Base-by-base conservation (phyloP, 2,113 vertebrate genomes). In the Lipophrys pholis region DNA sequence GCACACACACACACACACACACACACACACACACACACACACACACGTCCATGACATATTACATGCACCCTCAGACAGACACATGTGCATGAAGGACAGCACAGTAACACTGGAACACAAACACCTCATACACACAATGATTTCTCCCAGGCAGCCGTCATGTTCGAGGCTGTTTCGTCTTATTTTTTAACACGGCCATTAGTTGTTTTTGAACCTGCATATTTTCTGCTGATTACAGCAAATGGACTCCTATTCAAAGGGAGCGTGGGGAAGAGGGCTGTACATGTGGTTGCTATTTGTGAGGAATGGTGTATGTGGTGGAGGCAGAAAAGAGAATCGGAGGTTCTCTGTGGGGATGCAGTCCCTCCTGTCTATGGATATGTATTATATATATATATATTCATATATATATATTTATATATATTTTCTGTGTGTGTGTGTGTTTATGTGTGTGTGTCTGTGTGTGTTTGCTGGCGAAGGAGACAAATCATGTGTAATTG, bases 261-360 rank as follows among this genome's bases (percentile, higher is more conserved):
- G 91, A 94, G 94, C 89, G 62, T 76, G 80, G 81, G 51, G 86
- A 83, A 93, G 93, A 93, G 92, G 91, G 87, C 87, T 92, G 65
- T 84, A 94, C 97, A 99, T 98, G 96, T 98, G 97, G 96, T 96
- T 98, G 95, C 97, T 95, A 98, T 98, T 98, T 98, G 90, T 90
- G 89, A 88, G 95, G 93, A 94, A 95, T 95, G 94, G 94, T 89
- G 91, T 90, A 82, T 90, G 89, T 3, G 61, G 94, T 91, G 87
- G 90, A 92, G 93, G 87, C 89, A 94, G 93, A 94, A 93, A 93
- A 91, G 88, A 92, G 86, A 83, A 93, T 92, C 89, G 73, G 87
- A 90, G 93, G 78, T 94, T 86, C 93, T 91, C 94, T 95, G 94
- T 69, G 92, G 95, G 80, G 94, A 97, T 95, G 95, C 94, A 94